Base-by-base conservation (phyloP, 2,888 invertebrate species). In the Polyploca ridens region DNA sequence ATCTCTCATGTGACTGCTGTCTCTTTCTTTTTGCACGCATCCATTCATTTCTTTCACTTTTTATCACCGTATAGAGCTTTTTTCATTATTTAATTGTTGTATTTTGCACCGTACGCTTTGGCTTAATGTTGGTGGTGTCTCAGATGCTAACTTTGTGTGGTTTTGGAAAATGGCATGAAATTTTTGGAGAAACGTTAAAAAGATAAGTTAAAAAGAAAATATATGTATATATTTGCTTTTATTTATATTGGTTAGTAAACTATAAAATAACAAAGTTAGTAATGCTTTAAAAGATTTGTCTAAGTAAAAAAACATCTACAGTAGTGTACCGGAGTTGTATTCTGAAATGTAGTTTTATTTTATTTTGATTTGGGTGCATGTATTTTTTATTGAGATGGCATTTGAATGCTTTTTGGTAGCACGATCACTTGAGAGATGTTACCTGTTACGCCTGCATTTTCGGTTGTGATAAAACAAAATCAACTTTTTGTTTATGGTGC, bases 1-100 rank as follows among this genome's bases (percentile, higher is more conserved):
- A 91, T 94, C 94, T 94, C 94, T 94, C 94, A 93, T 91, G 90
- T 93, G 93, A 83, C 90, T 91, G 91, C 90, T 90, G 74, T 86
- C 75, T 79, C 68, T 75, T 73, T 77, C 74, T 73, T 72, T 83
- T 77, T 84, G 89, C 93, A 90, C 91, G 90, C 87, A 62, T 81
- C 73, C 84, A 85, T 84, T 72, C 82, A 81, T 87, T 78, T 77
- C 73, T 81, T 72, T 80, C 78, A 80, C 75, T 78, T 77, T 75
- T 65, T 67, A 63, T 54, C 62, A 78, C 74, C 73, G 78, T 81
- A 77, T 81, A 70, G 66, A 77, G 62, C 77, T 75, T 75, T 74
- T 75, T 63, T 75, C 73, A 80, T 77, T 69, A 75, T 75, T 63
- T 71, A 65, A 66, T 66, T 72, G 63, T 73, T 68, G 69, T 74